A percentile compares a stretch with the other conserved stretches of the same genome.
Conservation (phyloP, 2,888 invertebrate genomes). For the Drosophila picticornis region DNA sequence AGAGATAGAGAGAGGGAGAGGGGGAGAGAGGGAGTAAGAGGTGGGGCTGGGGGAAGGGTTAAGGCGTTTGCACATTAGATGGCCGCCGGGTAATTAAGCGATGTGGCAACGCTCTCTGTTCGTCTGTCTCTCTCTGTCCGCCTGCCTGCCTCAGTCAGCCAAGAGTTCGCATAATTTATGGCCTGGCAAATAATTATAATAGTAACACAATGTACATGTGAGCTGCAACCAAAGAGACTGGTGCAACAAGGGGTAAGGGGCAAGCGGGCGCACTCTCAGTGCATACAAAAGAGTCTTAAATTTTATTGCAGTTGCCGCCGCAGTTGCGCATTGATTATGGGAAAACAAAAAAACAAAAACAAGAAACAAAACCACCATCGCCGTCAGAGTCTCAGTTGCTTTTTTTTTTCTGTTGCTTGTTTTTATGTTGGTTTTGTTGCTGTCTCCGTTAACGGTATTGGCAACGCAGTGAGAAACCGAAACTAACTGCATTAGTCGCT, state of each 20-base stretch:
- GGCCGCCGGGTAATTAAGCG: constrained; percentile 70
- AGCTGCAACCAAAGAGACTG: background rate
- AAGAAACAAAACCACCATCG: constrained; percentile 10
- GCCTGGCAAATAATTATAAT: constrained; percentile 75
- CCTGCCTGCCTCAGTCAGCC: constrained; percentile 20
- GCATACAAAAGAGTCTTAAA: constrained; percentile 76
- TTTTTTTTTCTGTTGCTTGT: constrained; percentile 19
- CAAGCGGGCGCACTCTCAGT: background rate
- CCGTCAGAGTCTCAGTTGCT: constrained; percentile 9
- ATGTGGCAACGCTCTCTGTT: constrained; percentile 67
- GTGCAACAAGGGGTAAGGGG: background rate
- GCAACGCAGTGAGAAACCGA: constrained; percentile 32
- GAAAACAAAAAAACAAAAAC: constrained; percentile 43
- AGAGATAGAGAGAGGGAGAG: background rate
- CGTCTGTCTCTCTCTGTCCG: background rate
- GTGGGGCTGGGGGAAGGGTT: background rate
- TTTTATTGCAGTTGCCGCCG: constrained; percentile 65
- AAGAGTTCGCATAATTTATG: constrained; percentile 75
- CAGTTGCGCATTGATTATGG: constrained; percentile 73
- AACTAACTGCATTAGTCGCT: constrained; percentile 73
- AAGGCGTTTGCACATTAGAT: constrained; percentile 40
- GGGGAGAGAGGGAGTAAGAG: constrained; percentile 3
- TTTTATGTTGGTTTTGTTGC: constrained; percentile 9
- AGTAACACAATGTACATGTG: constrained; percentile 67
- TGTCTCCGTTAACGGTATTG: constrained; percentile 65